Evolutionary conservation across 2,888 invertebrate genomes (phyloP), one percentile per base, ranked within the genome.

Genomic region (Drosophila mimetica): DNA sequence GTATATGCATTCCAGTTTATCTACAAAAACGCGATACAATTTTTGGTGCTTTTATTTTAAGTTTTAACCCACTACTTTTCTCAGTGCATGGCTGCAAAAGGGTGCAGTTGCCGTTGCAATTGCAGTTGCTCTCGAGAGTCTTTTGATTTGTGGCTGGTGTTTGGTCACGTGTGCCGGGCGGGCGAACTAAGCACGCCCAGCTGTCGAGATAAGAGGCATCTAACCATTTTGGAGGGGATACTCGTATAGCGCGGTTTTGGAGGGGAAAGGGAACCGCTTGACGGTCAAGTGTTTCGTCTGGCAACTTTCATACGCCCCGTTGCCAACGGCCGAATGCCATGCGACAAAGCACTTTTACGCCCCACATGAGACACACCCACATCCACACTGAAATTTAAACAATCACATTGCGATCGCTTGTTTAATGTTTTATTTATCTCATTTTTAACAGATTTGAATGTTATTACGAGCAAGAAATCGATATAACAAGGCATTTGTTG

Each of bases 61-160:
- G 13, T 13, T 20, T 3, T 20, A 11, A 5, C 2, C 1, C 1
- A 14, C 1, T 14, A 0, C 11, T 28, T 4, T 13, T 34, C 8
- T 11, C 9, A 57, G 53, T 57, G 54, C 41, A 55, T 44, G 14
- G 8, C 41, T 30, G 11, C 54, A 77, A 74, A 85, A 74, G 82
- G 87, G 88, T 83, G 83, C 87, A 82, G 88, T 80, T 60, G 55
- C 60, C 60, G 58, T 60, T 74, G 65, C 42, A 44, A 28, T 32
- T 34, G 34, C 22, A 25, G 46, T 60, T 44, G 50, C 63, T 55
- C 52, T 53, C 61, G 20, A 61, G 53, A 70, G 61, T 52, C 55
- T 52, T 69, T 58, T 76, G 69, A 51, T 71, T 74, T 66, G 71
- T 66, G 54, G 65, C 61, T 63, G 63, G 79, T 66, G 61, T 50